A percentile compares a stretch with the other conserved stretches of the same genome.
Evolutionary conservation across 1,140 invertebrate genomes (phyloP).

Genomic region (Euura lappo): DNA sequence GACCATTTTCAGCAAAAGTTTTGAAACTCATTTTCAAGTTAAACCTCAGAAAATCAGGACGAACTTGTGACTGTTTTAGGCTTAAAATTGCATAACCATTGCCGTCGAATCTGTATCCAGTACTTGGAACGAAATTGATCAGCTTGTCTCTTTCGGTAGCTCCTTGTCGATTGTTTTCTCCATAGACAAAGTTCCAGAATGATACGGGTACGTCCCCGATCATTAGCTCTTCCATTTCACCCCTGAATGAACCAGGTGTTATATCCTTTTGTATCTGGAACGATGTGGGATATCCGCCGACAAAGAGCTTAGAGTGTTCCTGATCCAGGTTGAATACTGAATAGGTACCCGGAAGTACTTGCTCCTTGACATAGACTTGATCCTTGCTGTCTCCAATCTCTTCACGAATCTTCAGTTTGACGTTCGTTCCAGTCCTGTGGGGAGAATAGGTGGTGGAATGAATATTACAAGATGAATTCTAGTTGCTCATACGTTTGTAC

Average conservation of each 20-base stretch:
- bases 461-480: slow-evolving; percentile 20
- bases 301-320: slow-evolving; percentile 85
- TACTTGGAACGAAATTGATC: slow-evolving; percentile 66
- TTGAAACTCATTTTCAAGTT: slow-evolving; percentile 76
- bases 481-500: slow-evolving; percentile 29
- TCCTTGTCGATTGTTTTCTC: slow-evolving; percentile 76
- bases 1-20: slow-evolving; percentile 83
- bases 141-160: slow-evolving; percentile 75
- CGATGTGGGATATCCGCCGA: slow-evolving; percentile 83
- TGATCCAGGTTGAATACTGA: slow-evolving; percentile 88
- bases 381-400: slow-evolving; percentile 70
- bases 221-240: slow-evolving; percentile 88
- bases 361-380: slow-evolving; percentile 62
- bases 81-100: slow-evolving; percentile 80
- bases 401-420: slow-evolving; percentile 81
- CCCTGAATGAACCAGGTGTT: slow-evolving; percentile 79
- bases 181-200: slow-evolving; percentile 92
- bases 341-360: slow-evolving; percentile 71
- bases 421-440: slow-evolving; percentile 79
- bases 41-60: slow-evolving; percentile 65
- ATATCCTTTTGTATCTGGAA: slow-evolving; percentile 74
- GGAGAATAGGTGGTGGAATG: background rate
- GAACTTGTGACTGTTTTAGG: slow-evolving; percentile 64
- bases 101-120: slow-evolving; percentile 85
- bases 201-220: slow-evolving; percentile 90